Percentiles rank a stretch among this genome's conserved stretches.
Conservation (phyloP, 2,113 vertebrate genomes). For the Polypterus bichir region DNA sequence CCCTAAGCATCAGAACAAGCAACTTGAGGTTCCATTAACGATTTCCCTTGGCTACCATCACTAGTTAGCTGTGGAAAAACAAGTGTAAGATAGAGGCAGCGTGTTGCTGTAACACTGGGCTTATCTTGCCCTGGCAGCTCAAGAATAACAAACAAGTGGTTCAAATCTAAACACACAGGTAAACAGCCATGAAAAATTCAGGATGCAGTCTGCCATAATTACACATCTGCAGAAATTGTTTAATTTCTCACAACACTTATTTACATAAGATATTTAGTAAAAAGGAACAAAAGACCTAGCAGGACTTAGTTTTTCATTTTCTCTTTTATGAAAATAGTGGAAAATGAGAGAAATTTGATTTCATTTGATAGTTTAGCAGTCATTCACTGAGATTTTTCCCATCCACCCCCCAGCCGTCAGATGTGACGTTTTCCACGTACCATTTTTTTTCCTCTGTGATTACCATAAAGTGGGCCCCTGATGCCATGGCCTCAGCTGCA, state of each 20-base stretch:
- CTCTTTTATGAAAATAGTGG: too few species aligned
- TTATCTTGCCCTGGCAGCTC: background rate
- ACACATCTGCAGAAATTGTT: background rate
- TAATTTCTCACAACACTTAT: background rate
- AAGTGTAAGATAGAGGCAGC: background rate
- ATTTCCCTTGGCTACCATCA: background rate
- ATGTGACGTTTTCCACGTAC: too few species aligned
- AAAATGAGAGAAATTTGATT: too few species aligned
- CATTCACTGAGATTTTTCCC: too few species aligned
- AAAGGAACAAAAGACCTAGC: background rate
- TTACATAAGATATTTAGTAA: background rate
- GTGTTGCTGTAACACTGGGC: background rate
- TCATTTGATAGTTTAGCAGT: too few species aligned
- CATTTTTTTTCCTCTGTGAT: too few species aligned
- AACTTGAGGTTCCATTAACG: background rate
- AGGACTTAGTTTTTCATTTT: background rate
- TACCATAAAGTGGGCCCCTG: too few species aligned
- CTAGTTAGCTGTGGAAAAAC: background rate
- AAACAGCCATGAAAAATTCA: background rate
- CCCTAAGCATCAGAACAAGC: background rate
- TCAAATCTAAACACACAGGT: background rate
- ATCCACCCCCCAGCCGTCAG: too few species aligned
- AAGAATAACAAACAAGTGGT: background rate
- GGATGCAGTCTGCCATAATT: background rate
- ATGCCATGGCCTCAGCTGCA: too few species aligned